phyloP scores from a whole-genome alignment of 2,113 vertebrate genomes.

The Sander lucioperca region DNA sequence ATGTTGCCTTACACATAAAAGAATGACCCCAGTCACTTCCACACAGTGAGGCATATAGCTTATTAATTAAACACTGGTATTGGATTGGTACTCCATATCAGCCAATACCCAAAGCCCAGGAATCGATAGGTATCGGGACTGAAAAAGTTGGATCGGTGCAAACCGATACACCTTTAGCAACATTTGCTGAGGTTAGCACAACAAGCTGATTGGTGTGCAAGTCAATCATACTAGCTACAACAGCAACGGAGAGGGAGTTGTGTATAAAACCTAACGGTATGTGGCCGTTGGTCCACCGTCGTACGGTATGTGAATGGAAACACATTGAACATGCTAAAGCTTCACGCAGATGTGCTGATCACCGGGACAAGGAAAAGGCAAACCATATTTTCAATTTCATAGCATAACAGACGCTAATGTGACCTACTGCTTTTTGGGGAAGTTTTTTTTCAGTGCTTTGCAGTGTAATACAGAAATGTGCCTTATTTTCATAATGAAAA shows the following conservation, averaged over 20 bases:
- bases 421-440: not conserved
- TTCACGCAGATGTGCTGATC: not conserved
- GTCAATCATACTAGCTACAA: not conserved
- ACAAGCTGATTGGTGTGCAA: not conserved
- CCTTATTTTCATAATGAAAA: no score
- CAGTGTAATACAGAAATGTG: no score
- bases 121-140: no score
- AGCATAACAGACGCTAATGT: not conserved
- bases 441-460: not conserved
- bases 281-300: not conserved
- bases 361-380: not conserved
- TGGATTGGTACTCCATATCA: no score
- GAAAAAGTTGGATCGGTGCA: no score
- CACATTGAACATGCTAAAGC: not conserved
- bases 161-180: not conserved
- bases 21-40: no score
- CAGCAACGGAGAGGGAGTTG: not conserved
- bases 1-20: no score
- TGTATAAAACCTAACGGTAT: not conserved
- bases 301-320: not conserved
- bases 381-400: not conserved
- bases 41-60: no score
- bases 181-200: not conserved
- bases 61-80: no score
- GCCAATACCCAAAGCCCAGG: no score